Percentiles rank a stretch among this genome's conserved stretches.
Conservation (phyloP, 2,113 vertebrate species). For the Willisornis vidua region DNA sequence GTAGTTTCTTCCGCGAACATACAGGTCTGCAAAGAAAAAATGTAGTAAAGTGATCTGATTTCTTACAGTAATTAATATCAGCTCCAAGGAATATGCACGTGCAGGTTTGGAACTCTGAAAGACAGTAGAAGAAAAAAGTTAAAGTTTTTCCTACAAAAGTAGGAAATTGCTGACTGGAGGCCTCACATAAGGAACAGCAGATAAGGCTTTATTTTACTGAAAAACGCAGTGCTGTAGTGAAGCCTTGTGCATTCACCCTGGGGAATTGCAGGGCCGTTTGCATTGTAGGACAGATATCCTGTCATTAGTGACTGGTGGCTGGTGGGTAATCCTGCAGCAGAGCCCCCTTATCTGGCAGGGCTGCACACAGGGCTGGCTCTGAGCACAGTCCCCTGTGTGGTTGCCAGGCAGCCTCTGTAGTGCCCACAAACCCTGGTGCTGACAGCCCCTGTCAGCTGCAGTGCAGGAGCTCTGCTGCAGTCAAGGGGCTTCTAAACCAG, state of each 20-base stretch:
- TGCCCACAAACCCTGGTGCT: slow-evolving; percentile 19
- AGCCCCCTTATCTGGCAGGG: neutral
- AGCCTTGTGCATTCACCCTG: neutral
- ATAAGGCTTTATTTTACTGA: neutral
- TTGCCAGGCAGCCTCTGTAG: neutral
- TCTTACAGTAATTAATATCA: neutral
- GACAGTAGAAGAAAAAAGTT: neutral
- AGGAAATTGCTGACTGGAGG: neutral
- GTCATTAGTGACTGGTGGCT: neutral
- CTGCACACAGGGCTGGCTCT: neutral
- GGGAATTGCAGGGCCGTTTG: neutral
- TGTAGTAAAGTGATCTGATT: neutral
- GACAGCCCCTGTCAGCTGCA: slow-evolving; percentile 1
- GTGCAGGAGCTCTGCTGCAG: neutral
- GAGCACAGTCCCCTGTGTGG: neutral
- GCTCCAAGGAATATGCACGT: neutral
- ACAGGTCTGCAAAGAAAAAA: neutral
- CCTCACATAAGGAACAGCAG: neutral
- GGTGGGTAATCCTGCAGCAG: neutral
- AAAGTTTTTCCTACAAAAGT: neutral
- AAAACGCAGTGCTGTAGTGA: neutral
- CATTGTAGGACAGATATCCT: neutral
- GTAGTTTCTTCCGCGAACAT: neutral
- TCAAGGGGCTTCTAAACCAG: neutral
- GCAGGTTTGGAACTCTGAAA: neutral